Percentiles rank a stretch among this genome's conserved stretches.
phyloP scores from a whole-genome alignment of 2,888 invertebrate genomes.

The Meloe dianella region DNA sequence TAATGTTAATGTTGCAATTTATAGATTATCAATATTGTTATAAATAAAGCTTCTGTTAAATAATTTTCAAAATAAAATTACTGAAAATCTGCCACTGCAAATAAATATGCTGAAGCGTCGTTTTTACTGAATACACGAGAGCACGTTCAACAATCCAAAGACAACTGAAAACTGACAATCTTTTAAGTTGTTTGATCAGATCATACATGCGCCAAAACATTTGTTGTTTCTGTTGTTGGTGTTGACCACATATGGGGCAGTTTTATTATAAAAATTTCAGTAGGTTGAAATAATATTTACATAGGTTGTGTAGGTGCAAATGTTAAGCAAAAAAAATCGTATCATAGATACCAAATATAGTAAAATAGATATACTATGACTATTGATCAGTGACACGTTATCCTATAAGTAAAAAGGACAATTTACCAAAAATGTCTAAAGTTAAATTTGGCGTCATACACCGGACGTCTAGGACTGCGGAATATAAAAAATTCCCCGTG shows the following conservation, averaged over 20 bases:
- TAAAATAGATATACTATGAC: too few relatives aligned
- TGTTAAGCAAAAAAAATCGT: neutral
- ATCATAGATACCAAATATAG: neutral
- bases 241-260: slow-evolving; percentile 48
- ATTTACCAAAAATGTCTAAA: too few relatives aligned
- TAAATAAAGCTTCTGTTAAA: too few relatives aligned
- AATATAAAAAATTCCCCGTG: too few relatives aligned
- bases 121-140: slow-evolving; percentile 35
- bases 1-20: slow-evolving; percentile 3
- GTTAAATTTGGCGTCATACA: too few relatives aligned
- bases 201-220: slow-evolving; percentile 40
- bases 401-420: too few relatives aligned
- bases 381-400: too few relatives aligned
- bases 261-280: slow-evolving; percentile 36
- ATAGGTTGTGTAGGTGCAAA: slow-evolving; percentile 24
- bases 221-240: slow-evolving; percentile 32
- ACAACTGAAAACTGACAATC: slow-evolving; percentile 48
- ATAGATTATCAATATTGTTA: too few relatives aligned
- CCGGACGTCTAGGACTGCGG: too few relatives aligned
- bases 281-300: slow-evolving; percentile 38
- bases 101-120: slow-evolving; percentile 17
- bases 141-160: slow-evolving; percentile 47
- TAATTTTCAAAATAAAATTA: neutral
- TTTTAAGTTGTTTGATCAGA: slow-evolving; percentile 33
- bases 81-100: neutral